Evolutionary conservation across 2,113 vertebrate species (phyloP).

Genomic region (Polypterus bichir): DNA sequence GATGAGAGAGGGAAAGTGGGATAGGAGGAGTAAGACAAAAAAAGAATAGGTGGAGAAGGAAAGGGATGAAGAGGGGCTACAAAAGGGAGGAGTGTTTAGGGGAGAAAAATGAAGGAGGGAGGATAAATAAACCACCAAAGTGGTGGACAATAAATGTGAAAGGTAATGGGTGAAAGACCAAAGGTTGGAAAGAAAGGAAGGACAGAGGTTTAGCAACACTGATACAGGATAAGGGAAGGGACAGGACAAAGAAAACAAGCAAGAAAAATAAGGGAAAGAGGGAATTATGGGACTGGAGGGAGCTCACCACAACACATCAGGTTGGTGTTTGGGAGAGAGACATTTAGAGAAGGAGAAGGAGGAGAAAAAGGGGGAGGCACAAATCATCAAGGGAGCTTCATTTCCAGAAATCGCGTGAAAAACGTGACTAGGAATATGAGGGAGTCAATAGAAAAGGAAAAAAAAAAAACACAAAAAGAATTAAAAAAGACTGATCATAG

Average conservation of each 20-base stretch:
- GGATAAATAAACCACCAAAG: too few relatives aligned
- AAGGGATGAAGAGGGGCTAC: too few relatives aligned
- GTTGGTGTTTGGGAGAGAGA: too few relatives aligned
- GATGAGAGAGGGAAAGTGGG: slow-evolving; percentile 16
- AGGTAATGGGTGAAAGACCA: too few relatives aligned
- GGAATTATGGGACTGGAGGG: too few relatives aligned
- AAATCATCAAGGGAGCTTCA: slow-evolving; percentile 4
- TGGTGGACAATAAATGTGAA: slow-evolving; percentile 13
- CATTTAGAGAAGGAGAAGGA: slow-evolving; percentile 16
- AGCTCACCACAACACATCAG: too few relatives aligned
- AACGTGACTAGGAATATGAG: slow-evolving; percentile 10
- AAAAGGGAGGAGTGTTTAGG: slow-evolving; percentile 17
- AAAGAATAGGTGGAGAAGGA: slow-evolving; percentile 32
- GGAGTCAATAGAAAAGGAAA: slow-evolving; percentile 28
- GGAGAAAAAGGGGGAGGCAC: slow-evolving; percentile 14
- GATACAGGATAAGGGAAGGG: too few relatives aligned
- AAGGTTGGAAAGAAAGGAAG: too few relatives aligned
- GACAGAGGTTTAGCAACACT: too few relatives aligned
- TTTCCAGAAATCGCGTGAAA: slow-evolving; percentile 11
- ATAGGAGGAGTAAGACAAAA: slow-evolving; percentile 29
- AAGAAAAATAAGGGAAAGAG: slow-evolving; percentile 13
- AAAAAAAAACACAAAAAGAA: slow-evolving; percentile 29
- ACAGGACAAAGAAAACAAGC: slow-evolving; percentile 18
- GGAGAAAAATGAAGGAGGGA: slow-evolving; percentile 18
- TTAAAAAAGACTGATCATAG: slow-evolving; percentile 40